Evolutionary conservation across 2,113 vertebrate genomes (phyloP), one percentile per base, ranked within the genome.

Genomic region (Hipposideros armiger): DNA sequence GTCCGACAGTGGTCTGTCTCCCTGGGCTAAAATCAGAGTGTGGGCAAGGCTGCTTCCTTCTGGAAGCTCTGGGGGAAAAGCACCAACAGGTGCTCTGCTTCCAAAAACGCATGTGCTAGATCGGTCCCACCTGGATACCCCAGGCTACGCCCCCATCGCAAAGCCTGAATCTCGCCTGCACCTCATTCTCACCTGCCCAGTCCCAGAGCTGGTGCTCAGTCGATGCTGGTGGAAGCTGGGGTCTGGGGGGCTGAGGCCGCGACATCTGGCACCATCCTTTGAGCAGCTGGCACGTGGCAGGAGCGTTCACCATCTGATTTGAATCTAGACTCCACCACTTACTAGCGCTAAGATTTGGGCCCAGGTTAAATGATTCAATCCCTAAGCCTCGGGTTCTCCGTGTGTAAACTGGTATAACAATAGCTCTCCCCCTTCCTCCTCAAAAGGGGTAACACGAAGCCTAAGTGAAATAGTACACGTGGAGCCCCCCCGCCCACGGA

Each of bases 391-490:
- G 24, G 56, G 32, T 52, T 94, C 47, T 69, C n/a, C 40, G 7
- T 52, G 1, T n/a, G 5, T 80, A 13, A 19, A 80, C 9, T 8
- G 32, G 45, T 24, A 11, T 3, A 6, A 50, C 4, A 24, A n/a
- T 50, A 50, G 40, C 10, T 13, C 17, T 11, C 5, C 20, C 19
- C 6, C 13, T 5, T 0, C 17, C 45, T 11, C 58, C 15, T 11
- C 26, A 11, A 16, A 73, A 50, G 15, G 56, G 47, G 11, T 2
- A 8, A 17, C 40, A 2, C 5, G 28, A 14, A 52, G 42, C 60
- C 28, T 19, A 3, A 67, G 32, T 0, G 0, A 54, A 13, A 11
- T 17, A 4, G 10, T 4, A 7, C 24, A 4, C 1, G 3, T 16
- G 3, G 14, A 7, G 8, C 40, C 40, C 4, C 7, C 40, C 13